Conservation (phyloP, 2,888 invertebrate genomes). For the Agriopis marginaria region DNA sequence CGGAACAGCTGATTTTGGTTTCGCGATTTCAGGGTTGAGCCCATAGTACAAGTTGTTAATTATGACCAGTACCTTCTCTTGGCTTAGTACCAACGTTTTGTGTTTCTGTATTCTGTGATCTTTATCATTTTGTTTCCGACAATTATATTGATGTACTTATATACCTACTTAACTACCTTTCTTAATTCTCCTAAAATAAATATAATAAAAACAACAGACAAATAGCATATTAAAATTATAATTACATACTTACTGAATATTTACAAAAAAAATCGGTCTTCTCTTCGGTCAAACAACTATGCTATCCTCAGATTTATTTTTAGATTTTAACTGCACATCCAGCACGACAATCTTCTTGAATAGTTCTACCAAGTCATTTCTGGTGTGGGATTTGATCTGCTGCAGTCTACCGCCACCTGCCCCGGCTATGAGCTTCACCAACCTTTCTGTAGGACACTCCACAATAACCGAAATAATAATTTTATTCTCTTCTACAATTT, state of each 20-base stretch:
- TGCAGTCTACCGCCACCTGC: conserved; percentile 89
- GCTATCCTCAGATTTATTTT: conserved; percentile 29
- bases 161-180: neutral
- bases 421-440: conserved; percentile 89
- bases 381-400: conserved; percentile 88
- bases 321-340: conserved; percentile 64
- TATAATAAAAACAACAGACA: neutral
- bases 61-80: too few species aligned
- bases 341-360: conserved; percentile 87
- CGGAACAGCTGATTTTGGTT: too few species aligned
- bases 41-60: too few species aligned
- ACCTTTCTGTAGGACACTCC: conserved; percentile 87
- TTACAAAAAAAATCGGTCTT: neutral
- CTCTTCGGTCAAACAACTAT: conserved; percentile 13
- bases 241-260: neutral
- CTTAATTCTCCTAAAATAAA: neutral
- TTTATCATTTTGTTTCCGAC: too few species aligned
- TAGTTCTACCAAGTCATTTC: conserved; percentile 88
- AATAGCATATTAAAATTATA: neutral
- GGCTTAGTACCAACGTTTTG: too few species aligned
- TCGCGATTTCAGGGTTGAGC: too few species aligned
- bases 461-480: conserved; percentile 86
- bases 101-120: too few species aligned
- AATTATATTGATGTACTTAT: too few species aligned
- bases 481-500: conserved; percentile 80